phyloP scores from a whole-genome alignment of 2,113 vertebrate genomes.

The Mastomys natalensis region DNA sequence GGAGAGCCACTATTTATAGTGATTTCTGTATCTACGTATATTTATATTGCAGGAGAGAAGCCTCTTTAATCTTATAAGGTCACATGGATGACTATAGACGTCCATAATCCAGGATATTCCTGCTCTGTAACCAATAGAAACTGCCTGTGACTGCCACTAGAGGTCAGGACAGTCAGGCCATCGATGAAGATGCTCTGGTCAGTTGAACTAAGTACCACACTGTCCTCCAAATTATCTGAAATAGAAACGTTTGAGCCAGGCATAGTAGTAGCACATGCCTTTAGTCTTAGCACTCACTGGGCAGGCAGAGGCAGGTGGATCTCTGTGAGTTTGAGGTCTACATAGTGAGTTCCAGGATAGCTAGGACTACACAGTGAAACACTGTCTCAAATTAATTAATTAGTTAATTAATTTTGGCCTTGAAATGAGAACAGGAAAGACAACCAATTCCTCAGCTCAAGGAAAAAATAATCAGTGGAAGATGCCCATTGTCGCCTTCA shows the following conservation, averaged over 20 bases:
- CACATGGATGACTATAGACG: not conserved
- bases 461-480: not conserved
- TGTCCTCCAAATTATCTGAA: not conserved
- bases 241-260: not conserved
- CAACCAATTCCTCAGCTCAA: not conserved
- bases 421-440: slow-evolving; percentile 23
- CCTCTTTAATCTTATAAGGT: not conserved
- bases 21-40: not conserved
- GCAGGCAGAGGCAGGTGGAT: not conserved
- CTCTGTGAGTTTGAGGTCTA: not conserved
- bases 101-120: not conserved
- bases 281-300: not conserved
- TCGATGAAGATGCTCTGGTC: not conserved
- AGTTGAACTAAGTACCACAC: not conserved
- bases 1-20: not conserved
- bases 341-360: not conserved
- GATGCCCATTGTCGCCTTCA: not conserved
- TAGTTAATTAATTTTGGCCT: not conserved
- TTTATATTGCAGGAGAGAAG: not conserved
- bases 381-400: not conserved
- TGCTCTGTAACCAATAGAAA: not conserved
- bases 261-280: accelerated
- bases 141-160: no score
- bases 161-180: not conserved
- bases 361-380: not conserved